Base-by-base conservation (phyloP, 2,888 invertebrate genomes). In the Latrodectus elegans region DNA sequence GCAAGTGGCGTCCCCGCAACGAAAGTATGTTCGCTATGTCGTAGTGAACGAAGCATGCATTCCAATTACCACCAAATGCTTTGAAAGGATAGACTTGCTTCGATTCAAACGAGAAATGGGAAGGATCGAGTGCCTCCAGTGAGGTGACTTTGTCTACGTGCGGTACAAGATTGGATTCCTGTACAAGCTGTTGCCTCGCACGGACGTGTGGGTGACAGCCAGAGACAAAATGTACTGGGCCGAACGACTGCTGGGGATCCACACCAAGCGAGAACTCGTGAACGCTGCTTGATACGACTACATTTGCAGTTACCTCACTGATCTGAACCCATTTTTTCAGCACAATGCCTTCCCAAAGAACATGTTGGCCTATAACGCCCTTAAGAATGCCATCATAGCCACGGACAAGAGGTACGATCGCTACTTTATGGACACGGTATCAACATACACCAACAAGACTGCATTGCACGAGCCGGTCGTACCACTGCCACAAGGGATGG, bases 41-140 rank as follows among this genome's bases (percentile, higher is more conserved):
- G 76, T 76, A 15, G 76, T 76, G 17, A 76, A 76, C 76, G 65
- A 65, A 49, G 76, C 76, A 15, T 76, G 76, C 67, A 51, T 76
- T 11, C 76, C 65, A 1, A 51, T 65, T 0, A 65, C 49, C 4
- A 9, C 15, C 15, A 15, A 12, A 4, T 51, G 65, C 49, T 76
- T 65, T 67, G 1, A 6, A 8, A 12, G 51, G 2, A 49, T 76
- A 2, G 15, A 67, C n/a, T 17, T 76, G 38, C 6, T 17, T 1
- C 0, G 22, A 49, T 17, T 76, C 8, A 76, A 76, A 49, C n/a
- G 9, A 4, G 10, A 8, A 3, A 51, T 65, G 10, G 10, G 1
- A 17, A 6, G 6, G 2, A 51, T 76, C 6, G 76, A 76, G 49
- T 76, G 76, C 14, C 65, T 49, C 3, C 26, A 38, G 12, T 1